Conservation (phyloP, 30 jellyfish, hydroid and myxozoan genomes). For the Thelohanellus kitauei region DNA sequence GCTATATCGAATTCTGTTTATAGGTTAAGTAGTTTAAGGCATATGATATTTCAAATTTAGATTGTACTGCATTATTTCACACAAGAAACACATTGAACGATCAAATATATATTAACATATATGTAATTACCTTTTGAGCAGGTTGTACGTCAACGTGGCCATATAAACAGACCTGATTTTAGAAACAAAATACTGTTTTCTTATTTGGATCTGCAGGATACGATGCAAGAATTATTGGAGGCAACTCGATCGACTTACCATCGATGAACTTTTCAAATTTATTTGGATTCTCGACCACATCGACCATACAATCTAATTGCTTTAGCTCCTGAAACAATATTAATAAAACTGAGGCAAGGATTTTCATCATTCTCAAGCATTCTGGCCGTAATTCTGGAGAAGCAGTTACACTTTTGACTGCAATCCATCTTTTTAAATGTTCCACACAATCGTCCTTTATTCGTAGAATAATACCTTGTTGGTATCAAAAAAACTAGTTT, state of each 20-base stretch:
- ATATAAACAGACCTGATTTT: conserved; percentile 16
- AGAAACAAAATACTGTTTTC: conserved; percentile 13
- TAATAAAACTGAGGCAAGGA: conserved; percentile 14
- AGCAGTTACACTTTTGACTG: conserved; percentile 45
- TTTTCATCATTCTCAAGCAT: conserved; percentile 20
- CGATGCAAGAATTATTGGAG: conserved; percentile 39
- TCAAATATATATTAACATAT: no score
- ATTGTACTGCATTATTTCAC: no score
- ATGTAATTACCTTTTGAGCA: conserved; percentile 15
- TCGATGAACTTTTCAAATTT: conserved; percentile 15
- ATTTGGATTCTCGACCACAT: conserved; percentile 30
- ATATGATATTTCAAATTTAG: no score
- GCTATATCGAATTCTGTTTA: no score
- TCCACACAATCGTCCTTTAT: conserved; percentile 14
- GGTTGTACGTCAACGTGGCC: conserved; percentile 94
- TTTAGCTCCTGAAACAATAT: conserved; percentile 18
- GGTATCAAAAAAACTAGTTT: no score
- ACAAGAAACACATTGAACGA: no score
- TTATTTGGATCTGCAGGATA: conserved; percentile 21
- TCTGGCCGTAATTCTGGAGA: conserved; percentile 25
- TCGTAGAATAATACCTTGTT: no score
- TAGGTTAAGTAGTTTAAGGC: no score
- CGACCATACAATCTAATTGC: conserved; percentile 28
- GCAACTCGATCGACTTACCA: conserved; percentile 25
- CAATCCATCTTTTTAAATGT: conserved; percentile 28